Conservation (phyloP, 2,888 invertebrate genomes). For the Rhaphigaster nebulosa region DNA sequence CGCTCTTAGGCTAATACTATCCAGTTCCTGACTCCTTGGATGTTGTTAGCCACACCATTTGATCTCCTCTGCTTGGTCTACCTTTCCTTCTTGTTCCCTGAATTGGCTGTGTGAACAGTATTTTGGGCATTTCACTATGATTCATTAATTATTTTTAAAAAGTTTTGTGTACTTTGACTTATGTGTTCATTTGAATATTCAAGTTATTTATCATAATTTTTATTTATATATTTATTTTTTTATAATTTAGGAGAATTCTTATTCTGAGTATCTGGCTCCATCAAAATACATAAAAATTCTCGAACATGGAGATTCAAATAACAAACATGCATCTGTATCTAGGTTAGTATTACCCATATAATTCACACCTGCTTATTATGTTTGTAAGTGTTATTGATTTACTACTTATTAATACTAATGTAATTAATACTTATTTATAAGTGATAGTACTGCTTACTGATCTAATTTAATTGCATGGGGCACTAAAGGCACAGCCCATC, state of each 20-base stretch:
- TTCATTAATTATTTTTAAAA: too few species aligned
- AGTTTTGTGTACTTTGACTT: not conserved
- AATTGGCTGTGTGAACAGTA: too few species aligned
- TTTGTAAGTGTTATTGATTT: not conserved
- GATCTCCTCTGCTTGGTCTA: too few species aligned
- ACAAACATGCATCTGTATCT: constrained; percentile 73
- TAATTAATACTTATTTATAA: not conserved
- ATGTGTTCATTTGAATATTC: not conserved
- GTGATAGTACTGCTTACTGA: not conserved
- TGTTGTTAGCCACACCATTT: too few species aligned
- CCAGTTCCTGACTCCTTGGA: too few species aligned
- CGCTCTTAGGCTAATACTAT: too few species aligned
- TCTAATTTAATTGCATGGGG: not conserved
- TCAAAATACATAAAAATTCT: constrained; percentile 73
- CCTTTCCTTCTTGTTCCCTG: too few species aligned
- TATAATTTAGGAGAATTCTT: constrained; percentile 80
- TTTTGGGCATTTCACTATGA: too few species aligned
- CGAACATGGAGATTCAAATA: constrained; percentile 69
- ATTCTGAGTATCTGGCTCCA: constrained; percentile 86
- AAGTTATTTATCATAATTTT: not conserved
- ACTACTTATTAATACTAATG: not conserved
- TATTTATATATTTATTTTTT: constrained; percentile 22
- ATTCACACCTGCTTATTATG: not conserved
- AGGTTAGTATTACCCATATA: constrained; percentile 69
- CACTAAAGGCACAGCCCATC: not conserved